Conservation (phyloP, 2,113 vertebrate genomes). For the Chitala chitala region DNA sequence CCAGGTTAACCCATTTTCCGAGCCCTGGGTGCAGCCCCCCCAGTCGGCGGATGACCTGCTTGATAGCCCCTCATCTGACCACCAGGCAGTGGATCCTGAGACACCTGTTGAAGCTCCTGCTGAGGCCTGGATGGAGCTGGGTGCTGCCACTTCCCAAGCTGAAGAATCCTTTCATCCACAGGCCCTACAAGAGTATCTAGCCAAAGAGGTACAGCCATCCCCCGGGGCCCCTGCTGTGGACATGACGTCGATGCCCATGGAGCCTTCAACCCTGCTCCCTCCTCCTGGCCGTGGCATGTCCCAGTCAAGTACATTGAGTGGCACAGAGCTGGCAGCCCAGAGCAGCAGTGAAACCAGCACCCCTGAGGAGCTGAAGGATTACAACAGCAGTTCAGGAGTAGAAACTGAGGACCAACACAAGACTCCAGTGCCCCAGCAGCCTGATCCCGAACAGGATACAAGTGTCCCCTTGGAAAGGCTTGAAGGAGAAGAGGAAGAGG, state of each 20-base stretch:
- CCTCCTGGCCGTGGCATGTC: slow-evolving; percentile 50
- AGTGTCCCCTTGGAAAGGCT: slow-evolving; percentile 70
- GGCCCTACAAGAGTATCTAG: slow-evolving; percentile 16
- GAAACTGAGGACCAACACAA: slow-evolving; percentile 69
- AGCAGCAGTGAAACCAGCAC: slow-evolving; percentile 84
- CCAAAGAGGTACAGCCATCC: not conserved
- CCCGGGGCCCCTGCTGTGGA: slow-evolving; percentile 19
- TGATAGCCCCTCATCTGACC: slow-evolving; percentile 49
- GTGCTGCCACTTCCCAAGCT: slow-evolving; percentile 30
- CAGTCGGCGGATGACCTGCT: slow-evolving; percentile 41
- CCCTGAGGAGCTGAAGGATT: slow-evolving; percentile 77
- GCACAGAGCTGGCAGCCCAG: slow-evolving; percentile 65
- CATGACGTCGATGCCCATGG: slow-evolving; percentile 28
- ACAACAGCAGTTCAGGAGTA: slow-evolving; percentile 78
- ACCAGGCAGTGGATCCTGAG: slow-evolving; percentile 47
- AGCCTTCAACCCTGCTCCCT: slow-evolving; percentile 25
- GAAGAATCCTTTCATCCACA: slow-evolving; percentile 23
- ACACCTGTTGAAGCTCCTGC: slow-evolving; percentile 53
- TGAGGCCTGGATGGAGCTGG: slow-evolving; percentile 43
- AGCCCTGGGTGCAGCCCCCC: slow-evolving; percentile 58
- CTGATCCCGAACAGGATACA: slow-evolving; percentile 68
- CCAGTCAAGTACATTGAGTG: slow-evolving; percentile 70
- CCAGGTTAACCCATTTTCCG: slow-evolving; percentile 54
- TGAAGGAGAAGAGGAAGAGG: slow-evolving; percentile 70
- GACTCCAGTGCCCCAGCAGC: slow-evolving; percentile 56